Base-by-base conservation (phyloP, 35 echinoderm and acorn worm genomes). In the Apostichopus parvimensis region DNA sequence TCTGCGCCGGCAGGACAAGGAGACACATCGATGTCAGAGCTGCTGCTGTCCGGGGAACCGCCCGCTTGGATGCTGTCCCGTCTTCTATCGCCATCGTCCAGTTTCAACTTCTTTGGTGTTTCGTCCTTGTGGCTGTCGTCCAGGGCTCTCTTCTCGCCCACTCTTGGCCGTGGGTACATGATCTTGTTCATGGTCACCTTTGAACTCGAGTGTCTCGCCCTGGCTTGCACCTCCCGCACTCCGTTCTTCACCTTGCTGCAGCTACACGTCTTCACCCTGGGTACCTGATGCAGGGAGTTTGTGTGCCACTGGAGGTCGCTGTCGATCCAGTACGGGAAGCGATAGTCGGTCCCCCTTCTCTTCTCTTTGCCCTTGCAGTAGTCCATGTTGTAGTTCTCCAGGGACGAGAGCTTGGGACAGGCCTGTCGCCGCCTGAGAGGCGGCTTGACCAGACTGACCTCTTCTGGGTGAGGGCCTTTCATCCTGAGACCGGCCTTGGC, bases 321-420 rank as follows among this genome's bases (percentile, higher is more conserved):
- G 9, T 78, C 25, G 18, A 5, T 3, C 34, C 45, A 91, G 53
- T 57, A 15, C 8, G 86, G 21, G 53, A 57, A 58, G 53, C 55
- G 22, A 20, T 22, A 20, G 11, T 73, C 59, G 20, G 75, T 57
- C 14, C 57, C 54, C 58, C 89, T 25, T 5, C 81, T 90, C 73
- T 89, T 87, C 64, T 94, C 91, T 23, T 61, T 57, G 12, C 81
- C 58, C 65, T 61, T 66, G 23, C 93, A 94, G 78, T 76, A 91
- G 7, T 75, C 77, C 6, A 59, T 34, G 55, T 94, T 94, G 64
- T 94, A 94, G 80, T 91, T 87, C 91, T 95, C 94, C 78, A 92
- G 68, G 83, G 90, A 87, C 7, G 91, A 85, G 14, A 92, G 81
- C 75, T 92, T 92, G 15, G 76, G 91, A 78, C 94, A 92, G 11